A percentile compares a stretch with the other conserved stretches of the same genome.
Evolutionary conservation across 1,140 invertebrate species (phyloP).

Genomic region (Saccostrea glomerata): DNA sequence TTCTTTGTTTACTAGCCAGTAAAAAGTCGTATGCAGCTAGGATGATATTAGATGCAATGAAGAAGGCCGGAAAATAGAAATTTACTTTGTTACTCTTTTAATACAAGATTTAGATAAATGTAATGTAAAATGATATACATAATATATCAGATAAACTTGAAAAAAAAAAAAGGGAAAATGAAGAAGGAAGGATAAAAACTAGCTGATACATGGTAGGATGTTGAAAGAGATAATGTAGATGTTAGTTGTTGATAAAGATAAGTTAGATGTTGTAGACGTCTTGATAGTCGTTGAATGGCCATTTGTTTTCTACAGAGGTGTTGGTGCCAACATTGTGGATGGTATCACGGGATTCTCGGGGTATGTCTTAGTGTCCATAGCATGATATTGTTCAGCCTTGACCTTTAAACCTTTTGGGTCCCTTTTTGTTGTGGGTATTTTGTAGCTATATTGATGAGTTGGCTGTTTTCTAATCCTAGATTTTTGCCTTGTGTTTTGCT

Average conservation of each 20-base stretch:
- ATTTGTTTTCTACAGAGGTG: conserved; percentile 85
- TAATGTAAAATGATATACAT: too few relatives aligned
- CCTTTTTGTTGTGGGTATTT: neutral
- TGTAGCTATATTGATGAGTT: neutral
- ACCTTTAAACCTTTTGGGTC: neutral
- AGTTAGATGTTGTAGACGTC: neutral
- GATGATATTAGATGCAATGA: too few relatives aligned
- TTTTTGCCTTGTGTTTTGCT: neutral
- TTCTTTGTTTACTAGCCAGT: too few relatives aligned
- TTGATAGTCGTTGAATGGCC: neutral
- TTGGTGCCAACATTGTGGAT: conserved; percentile 95
- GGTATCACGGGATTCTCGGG: conserved; percentile 95
- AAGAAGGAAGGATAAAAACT: too few relatives aligned
- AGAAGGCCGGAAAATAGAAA: too few relatives aligned
- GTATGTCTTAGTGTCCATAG: conserved; percentile 79
- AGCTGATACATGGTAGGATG: too few relatives aligned
- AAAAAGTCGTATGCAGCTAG: too few relatives aligned
- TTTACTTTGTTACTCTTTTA: too few relatives aligned
- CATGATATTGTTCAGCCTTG: neutral
- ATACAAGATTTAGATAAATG: too few relatives aligned
- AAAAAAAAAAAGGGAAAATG: too few relatives aligned
- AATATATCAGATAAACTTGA: too few relatives aligned
- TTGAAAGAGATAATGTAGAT: neutral
- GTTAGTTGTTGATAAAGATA: neutral
- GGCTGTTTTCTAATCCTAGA: conserved; percentile 66